A percentile compares a stretch with the other conserved stretches of the same genome.
These are phyloP conservation scores for Lepidocolaptes lacrymiger DNA, from an alignment of 2,797 vertebrate genomes.

Conservation along the genomic window DNA sequence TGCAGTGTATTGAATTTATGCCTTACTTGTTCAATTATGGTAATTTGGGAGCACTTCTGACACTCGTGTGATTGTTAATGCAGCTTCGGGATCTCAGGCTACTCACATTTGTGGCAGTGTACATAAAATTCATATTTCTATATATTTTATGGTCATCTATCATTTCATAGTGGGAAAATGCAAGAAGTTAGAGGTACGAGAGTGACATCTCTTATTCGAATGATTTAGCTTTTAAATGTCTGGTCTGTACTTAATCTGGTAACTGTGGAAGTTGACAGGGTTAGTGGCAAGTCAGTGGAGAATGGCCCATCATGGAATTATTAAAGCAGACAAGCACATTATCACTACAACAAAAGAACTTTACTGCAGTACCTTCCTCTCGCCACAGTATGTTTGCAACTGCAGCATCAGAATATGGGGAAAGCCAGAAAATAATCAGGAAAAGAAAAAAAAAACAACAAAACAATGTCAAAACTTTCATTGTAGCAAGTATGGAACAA, in stretches of 20 bases:
- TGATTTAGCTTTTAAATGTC: conserved; percentile 14
- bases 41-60: conserved; percentile 35
- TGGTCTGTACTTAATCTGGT: neutral
- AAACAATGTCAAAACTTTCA: conserved; percentile 66
- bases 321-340: conserved; percentile 73
- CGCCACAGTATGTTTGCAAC: conserved; percentile 91
- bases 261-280: conserved; percentile 8
- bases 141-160: neutral
- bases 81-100: neutral
- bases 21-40: conserved; percentile 32
- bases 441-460: conserved; percentile 61
- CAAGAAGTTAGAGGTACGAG: neutral
- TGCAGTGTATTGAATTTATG: conserved; percentile 13
- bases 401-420: conserved; percentile 74
- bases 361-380: conserved; percentile 86
- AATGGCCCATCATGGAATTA: conserved; percentile 60
- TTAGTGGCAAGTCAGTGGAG: conserved; percentile 67
- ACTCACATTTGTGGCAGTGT: neutral
- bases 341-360: conserved; percentile 67
- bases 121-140: neutral
- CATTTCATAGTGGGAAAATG: neutral
- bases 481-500: neutral
- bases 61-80: neutral
- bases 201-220: neutral
- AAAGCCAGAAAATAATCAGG: conserved; percentile 61